Base-by-base conservation (phyloP, 2,888 invertebrate genomes). In the Drymonia ruficornis region DNA sequence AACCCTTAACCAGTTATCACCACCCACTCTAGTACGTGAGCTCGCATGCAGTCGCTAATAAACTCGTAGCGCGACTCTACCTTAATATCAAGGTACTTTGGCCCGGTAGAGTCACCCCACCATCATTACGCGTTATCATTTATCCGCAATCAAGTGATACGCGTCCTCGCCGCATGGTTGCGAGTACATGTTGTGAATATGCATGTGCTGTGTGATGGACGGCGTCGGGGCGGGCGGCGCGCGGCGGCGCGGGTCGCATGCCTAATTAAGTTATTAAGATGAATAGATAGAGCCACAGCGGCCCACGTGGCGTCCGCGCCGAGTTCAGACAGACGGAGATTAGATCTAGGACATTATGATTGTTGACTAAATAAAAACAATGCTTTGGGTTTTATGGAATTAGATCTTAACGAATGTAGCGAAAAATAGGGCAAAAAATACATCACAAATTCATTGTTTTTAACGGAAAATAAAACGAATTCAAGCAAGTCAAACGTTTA, bases 241-340 rank as follows among this genome's bases (percentile, higher is more conserved):
- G 61, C 61, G 40, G 61, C 50, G 55, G 42, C 59, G 72, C 66
- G 73, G 63, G 57, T 52, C 67, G 77, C 75, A 75, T 76, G 61
- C 61, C 73, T 81, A 82, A 82, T 81, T 74, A 72, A 70, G 67
- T 70, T 70, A 82, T 79, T 79, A 76, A 76, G 80, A 79, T 79
- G 68, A 60, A 61, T 56, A 64, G 76, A 80, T 80, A 76, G 55
- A 34, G 46, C 44, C 15, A 40, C 56, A 56, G 40, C 49, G 58
- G 53, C 55, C 58, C 55, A 54, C 52, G 59, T 42, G 55, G 43
- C 13, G 34, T 34, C 28, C 1, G 34, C 16, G 18, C 28, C 13
- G 23, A 7, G 12, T 6, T 23, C 28, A 19, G 15, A 8, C 4
- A 19, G 18, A 2, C 0, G 31, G 31, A 31, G 3, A 2, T 31